Evolutionary conservation across 1,140 invertebrate genomes (phyloP).

Genomic region (Euura lappo): DNA sequence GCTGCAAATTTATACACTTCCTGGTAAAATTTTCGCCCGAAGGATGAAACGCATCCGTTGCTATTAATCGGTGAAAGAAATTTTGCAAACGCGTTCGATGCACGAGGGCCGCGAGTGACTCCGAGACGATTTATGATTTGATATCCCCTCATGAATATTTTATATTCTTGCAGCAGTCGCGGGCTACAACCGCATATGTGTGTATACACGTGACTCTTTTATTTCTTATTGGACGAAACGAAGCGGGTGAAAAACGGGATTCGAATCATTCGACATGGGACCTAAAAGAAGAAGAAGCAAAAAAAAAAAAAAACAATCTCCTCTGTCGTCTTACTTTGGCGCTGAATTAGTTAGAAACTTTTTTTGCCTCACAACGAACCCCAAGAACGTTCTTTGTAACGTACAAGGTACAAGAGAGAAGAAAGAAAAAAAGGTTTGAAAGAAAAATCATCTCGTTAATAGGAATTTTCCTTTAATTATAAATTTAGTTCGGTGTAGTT

Average conservation of each 20-base stretch:
- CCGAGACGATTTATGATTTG: background rate
- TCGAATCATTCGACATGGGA: no score
- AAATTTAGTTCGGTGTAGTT: background rate
- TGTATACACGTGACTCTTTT: background rate
- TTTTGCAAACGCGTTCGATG: no score
- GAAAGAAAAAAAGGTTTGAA: background rate
- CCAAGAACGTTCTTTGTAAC: background rate
- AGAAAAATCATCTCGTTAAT: background rate
- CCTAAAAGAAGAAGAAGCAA: no score
- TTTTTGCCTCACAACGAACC: background rate
- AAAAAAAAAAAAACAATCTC: no score
- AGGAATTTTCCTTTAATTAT: constrained; percentile 6
- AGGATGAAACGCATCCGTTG: no score
- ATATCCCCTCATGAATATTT: constrained; percentile 7
- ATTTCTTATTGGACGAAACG: background rate
- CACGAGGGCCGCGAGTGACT: no score
- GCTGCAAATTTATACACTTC: no score
- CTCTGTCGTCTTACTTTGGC: background rate
- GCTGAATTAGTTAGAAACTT: background rate
- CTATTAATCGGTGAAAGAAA: no score
- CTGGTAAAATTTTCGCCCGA: no score
- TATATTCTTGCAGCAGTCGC: background rate
- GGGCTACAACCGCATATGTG: background rate
- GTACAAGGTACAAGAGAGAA: background rate
- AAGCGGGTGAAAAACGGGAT: no score